These are phyloP conservation scores for Gallinago media DNA, from an alignment of 2,113 vertebrate species.

Conservation along the genomic window DNA sequence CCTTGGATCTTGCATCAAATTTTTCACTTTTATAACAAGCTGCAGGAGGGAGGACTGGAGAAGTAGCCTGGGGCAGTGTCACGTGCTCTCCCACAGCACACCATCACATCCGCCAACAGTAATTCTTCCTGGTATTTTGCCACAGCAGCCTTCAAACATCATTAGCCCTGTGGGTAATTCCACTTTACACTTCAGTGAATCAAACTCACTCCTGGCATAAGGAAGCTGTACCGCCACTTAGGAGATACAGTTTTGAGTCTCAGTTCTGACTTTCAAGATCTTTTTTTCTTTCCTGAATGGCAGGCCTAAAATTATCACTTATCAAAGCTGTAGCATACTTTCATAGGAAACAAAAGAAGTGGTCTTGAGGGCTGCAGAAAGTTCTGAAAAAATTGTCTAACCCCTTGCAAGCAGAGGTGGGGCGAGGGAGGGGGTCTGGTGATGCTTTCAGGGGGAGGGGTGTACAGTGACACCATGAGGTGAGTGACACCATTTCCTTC, in stretches of 20 bases:
- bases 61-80: neutral
- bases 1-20: neutral
- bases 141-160: neutral
- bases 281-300: neutral
- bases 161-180: neutral
- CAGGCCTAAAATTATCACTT: neutral
- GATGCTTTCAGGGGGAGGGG: neutral
- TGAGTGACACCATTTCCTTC: neutral
- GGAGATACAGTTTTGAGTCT: neutral
- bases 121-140: neutral
- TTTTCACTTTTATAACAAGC: neutral
- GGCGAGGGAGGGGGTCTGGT: neutral
- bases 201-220: neutral
- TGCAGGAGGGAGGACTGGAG: neutral
- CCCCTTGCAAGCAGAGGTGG: neutral
- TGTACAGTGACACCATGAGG: neutral
- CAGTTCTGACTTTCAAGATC: neutral
- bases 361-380: neutral
- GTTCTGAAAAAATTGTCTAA: neutral
- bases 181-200: neutral
- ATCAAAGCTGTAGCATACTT: neutral
- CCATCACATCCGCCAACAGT: neutral
- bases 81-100: neutral
- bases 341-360: neutral
- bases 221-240: neutral